Conservation (phyloP, 2,888 invertebrate species). For the Conistra vaccinii region DNA sequence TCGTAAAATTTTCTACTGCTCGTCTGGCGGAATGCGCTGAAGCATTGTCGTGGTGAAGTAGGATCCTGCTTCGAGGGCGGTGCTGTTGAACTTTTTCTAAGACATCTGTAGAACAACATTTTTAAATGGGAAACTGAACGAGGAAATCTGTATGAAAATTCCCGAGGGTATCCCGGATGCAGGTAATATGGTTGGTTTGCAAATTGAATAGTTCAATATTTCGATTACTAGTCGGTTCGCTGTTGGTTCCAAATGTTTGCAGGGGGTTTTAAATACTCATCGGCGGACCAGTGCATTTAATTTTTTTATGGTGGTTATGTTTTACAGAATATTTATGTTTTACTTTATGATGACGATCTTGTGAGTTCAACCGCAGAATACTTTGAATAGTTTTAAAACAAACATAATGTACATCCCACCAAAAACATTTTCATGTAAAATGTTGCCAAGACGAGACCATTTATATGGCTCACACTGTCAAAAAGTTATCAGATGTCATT, state of each 20-base stretch:
- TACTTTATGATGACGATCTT: constrained; percentile 4
- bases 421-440: no score
- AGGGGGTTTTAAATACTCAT: background rate
- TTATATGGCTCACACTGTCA: no score
- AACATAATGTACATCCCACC: no score
- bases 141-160: background rate
- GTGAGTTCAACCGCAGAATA: background rate
- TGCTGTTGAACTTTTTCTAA: no score
- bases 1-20: no score
- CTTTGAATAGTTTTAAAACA: no score
- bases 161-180: background rate
- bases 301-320: background rate
- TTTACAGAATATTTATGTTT: background rate
- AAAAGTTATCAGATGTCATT: no score
- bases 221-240: background rate
- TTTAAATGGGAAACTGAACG: background rate
- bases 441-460: no score
- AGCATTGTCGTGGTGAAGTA: no score
- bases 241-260: background rate
- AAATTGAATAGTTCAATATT: background rate
- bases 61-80: no score
- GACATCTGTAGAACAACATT: background rate
- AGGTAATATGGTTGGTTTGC: no score
- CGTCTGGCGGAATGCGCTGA: no score
- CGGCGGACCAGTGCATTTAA: background rate